Base-by-base conservation (phyloP, 2,113 vertebrate genomes). In the Amia ocellicauda region DNA sequence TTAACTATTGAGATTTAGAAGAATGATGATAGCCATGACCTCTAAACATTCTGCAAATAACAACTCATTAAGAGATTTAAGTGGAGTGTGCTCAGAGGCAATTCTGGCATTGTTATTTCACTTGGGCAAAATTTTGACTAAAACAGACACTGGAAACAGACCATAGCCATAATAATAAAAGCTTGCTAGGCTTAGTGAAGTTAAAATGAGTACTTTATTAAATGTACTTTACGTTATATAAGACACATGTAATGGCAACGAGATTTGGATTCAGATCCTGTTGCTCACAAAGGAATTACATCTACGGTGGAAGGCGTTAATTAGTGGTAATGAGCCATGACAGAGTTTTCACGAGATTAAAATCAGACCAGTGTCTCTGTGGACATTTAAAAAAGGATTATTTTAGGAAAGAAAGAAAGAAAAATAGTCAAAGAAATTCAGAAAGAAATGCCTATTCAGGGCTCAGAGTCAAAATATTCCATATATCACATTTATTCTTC, bases 281-380 rank as follows among this genome's bases (percentile, higher is more conserved):
- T 17, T 4, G 4, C 45, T 47, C n/a, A 19, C 45, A 47, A n/a
- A 47, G 45, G n/a, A 47, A 17, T 47, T 19, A 17, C 45, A 47
- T 16, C 45, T 16, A 19, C n/a, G 4, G 14, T 60, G 19, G 41
- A 52, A 72, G 60, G 67, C 74, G 69, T 69, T 69, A 64, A 75
- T 69, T 64, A 64, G 36, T 45, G 49, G 54, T 69, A 52, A 61
- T 17, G 58, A 66, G 36, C 62, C 69, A 67, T 75, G 60, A 45
- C 60, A 47, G 45, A 47, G 45, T 47, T 75, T 67, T 31, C 43
- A n/a, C 59, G n/a, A 2, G 45, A 7, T 47, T 47, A n/a, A 47
- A 47, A 47, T 47, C n/a, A 19, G 16, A 47, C 45, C 16, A 2
- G 45, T 13, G 10, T 17, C 16, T 47, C 14, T 2, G 45, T n/a